Conservation (phyloP, 64 coral and sea anemone species). For the Trachythela sp. region DNA sequence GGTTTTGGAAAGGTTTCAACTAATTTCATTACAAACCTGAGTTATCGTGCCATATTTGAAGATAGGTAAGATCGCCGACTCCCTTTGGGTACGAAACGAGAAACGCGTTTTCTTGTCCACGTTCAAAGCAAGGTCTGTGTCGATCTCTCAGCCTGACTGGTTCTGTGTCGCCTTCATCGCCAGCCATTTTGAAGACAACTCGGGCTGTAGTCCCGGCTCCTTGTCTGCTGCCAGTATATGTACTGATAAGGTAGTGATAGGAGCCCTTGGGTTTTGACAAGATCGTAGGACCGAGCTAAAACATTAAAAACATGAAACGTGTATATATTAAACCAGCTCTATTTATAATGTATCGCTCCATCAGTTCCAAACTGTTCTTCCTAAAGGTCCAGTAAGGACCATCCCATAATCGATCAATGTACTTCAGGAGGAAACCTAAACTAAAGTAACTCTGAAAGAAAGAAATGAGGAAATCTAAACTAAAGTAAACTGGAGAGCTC, state of each 20-base stretch:
- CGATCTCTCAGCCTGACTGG: conserved; percentile 59
- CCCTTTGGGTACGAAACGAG: conserved; percentile 44
- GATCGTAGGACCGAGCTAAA: neutral
- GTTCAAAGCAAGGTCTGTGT: conserved; percentile 65
- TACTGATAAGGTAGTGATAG: conserved; percentile 58
- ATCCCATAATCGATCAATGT: too few relatives aligned
- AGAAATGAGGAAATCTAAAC: too few relatives aligned
- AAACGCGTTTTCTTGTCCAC: conserved; percentile 80
- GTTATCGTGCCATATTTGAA: conserved; percentile 90
- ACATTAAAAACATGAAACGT: neutral
- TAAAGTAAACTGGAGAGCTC: too few relatives aligned
- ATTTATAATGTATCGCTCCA: too few relatives aligned
- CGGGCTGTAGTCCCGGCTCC: conserved; percentile 79
- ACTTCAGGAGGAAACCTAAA: too few relatives aligned
- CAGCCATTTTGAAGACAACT: conserved; percentile 67
- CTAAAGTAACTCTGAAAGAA: too few relatives aligned
- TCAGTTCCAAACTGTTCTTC: too few relatives aligned
- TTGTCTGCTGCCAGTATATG: conserved; percentile 69
- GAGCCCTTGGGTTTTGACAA: neutral
- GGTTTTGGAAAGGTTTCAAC: too few relatives aligned
- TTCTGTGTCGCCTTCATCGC: conserved; percentile 62
- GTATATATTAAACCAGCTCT: too few relatives aligned
- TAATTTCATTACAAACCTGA: too few relatives aligned
- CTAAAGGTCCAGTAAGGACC: too few relatives aligned
- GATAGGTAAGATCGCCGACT: conserved; percentile 57